Evolutionary conservation across 2,113 vertebrate genomes (phyloP).

Genomic region (Eptatretus burgeri): DNA sequence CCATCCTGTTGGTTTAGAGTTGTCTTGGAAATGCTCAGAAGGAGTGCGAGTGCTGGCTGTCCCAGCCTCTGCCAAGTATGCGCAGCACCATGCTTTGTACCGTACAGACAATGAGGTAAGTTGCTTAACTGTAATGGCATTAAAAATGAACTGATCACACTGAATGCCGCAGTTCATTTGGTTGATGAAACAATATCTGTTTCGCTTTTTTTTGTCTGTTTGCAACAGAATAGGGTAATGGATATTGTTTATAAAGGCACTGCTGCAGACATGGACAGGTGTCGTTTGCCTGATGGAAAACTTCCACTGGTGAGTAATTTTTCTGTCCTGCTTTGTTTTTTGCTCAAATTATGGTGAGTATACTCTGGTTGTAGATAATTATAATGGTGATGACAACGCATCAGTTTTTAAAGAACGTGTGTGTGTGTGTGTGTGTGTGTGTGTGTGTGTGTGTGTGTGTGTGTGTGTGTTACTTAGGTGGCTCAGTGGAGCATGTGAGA

Average conservation of each 20-base stretch:
- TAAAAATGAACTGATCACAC: neutral
- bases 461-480: no score
- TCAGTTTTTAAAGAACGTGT: no score
- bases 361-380: no score
- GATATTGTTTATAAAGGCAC: constrained; percentile 51
- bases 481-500: no score
- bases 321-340: neutral
- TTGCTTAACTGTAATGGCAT: neutral
- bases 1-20: constrained; percentile 16
- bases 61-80: constrained; percentile 32
- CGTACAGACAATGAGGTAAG: constrained; percentile 27
- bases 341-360: neutral
- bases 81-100: constrained; percentile 49
- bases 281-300: constrained; percentile 24
- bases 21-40: constrained; percentile 35
- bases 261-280: constrained; percentile 22
- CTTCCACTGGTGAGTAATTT: constrained; percentile 36
- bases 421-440: no score
- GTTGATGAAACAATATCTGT: neutral
- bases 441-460: no score
- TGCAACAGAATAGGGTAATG: constrained; percentile 23
- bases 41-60: constrained; percentile 43
- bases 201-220: neutral
- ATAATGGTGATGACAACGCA: no score
- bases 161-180: neutral